These are phyloP conservation scores for Thymelicus sylvestris DNA, from an alignment of 2,888 invertebrate genomes.

Conservation along the genomic window DNA sequence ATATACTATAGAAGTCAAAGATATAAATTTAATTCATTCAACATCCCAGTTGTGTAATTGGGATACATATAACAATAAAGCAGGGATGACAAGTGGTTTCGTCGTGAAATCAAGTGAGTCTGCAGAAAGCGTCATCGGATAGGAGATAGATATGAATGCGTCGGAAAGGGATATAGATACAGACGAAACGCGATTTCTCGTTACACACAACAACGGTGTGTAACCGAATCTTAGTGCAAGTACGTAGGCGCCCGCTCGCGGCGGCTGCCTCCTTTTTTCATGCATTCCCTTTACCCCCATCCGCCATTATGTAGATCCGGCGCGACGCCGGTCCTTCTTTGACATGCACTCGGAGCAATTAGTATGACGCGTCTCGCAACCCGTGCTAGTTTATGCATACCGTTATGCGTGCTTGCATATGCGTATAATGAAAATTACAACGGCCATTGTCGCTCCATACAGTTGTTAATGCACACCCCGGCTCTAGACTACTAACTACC, in stretches of 20 bases:
- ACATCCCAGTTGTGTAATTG: not conserved
- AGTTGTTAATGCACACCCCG: constrained; percentile 38
- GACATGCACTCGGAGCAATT: constrained; percentile 83
- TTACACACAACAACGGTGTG: constrained; percentile 64
- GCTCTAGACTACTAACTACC: constrained; percentile 35
- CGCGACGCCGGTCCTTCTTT: constrained; percentile 82
- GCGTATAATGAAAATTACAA: constrained; percentile 50
- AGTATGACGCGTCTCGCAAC: constrained; percentile 69
- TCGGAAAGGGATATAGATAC: constrained; percentile 36
- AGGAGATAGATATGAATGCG: constrained; percentile 32
- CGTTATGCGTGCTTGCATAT: constrained; percentile 45
- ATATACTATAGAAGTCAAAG: no score
- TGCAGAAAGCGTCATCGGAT: constrained; percentile 33
- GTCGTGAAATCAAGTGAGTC: constrained; percentile 35
- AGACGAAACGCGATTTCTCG: constrained; percentile 58
- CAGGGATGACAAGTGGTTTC: constrained; percentile 34
- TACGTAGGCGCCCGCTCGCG: constrained; percentile 50
- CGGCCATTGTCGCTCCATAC: constrained; percentile 37
- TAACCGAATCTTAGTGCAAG: constrained; percentile 74
- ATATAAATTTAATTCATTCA: no score
- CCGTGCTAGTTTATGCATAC: constrained; percentile 47
- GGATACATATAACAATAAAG: constrained; percentile 17
- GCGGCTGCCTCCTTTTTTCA: constrained; percentile 72
- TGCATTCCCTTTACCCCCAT: constrained; percentile 75
- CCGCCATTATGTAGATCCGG: constrained; percentile 81